phyloP scores from a whole-genome alignment of 2,113 vertebrate genomes.

The Myotis brandtii region DNA sequence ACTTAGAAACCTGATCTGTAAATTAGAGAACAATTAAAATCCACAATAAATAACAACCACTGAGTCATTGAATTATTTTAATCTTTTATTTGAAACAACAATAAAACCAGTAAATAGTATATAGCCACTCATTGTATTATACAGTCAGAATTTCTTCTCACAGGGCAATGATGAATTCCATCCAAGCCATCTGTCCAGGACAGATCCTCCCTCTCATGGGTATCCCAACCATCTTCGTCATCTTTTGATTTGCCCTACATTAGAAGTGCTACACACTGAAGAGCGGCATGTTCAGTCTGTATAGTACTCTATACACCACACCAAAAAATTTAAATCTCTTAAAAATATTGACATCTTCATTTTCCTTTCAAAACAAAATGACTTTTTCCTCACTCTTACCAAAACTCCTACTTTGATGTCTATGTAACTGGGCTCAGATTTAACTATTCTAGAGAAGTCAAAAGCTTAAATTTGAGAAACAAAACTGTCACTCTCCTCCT shows the following conservation, averaged over 20 bases:
- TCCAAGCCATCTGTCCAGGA: not conserved
- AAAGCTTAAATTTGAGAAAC: not conserved
- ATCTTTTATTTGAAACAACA: slow-evolving; percentile 65
- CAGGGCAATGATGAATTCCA: not conserved
- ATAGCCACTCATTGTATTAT: not conserved
- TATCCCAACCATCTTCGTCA: not conserved
- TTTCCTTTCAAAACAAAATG: slow-evolving; percentile 38
- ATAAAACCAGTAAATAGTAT: not conserved
- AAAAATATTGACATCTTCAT: not conserved
- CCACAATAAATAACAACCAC: not conserved
- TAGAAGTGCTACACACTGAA: not conserved
- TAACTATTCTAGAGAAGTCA: not conserved
- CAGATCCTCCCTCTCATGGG: not conserved
- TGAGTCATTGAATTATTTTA: not conserved
- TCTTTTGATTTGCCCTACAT: not conserved
- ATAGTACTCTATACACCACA: not conserved
- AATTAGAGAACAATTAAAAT: slow-evolving; percentile 13
- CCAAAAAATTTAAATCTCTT: not conserved
- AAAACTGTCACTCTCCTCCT: not conserved
- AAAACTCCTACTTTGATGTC: not conserved
- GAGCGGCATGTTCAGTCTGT: not conserved
- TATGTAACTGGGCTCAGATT: not conserved
- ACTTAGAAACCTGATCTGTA: not conserved
- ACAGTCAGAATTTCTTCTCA: not conserved
- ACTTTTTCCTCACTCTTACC: not conserved